Evolutionary conservation across 1,140 invertebrate species (phyloP), one percentile per base, ranked within the genome.

Genomic region (Centruroides sculpturatus): DNA sequence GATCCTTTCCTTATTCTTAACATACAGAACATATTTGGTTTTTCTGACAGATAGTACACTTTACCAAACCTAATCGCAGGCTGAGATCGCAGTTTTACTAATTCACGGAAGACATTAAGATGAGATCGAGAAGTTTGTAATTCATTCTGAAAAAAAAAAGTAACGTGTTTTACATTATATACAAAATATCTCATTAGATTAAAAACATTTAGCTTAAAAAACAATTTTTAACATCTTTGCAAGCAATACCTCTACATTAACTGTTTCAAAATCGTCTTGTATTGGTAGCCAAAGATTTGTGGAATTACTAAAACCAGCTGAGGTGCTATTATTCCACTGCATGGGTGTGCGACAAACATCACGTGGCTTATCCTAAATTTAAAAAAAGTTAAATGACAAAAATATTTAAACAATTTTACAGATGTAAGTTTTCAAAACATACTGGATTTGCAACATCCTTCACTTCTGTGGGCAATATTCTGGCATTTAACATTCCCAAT

Each of bases 401-500:
- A 34, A 6, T 46, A 35, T 56, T 47, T 35, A 5, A 35, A 56
- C n/a, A 41, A 11, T 35, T 12, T 56, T 41, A 8, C 5, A 41
- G 41, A 6, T 41, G 8, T 6, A 41, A 41, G 5, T 41, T 41
- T 41, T 41, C 8, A 6, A 41, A 41, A 41, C 41, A 41, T 41
- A 51, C 50, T 51, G 5, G 50, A 34, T 51, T 34, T 7, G 3
- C 23, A 51, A 34, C 50, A 13, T 51, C 50, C 62, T 55, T 59
- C 68, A 55, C 1, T 41, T 6, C 41, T 6, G 5, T 61, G 41
- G 52, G 67, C 57, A 58, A 65, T 47, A 60, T 48, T 23, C 50
- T 46, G 8, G 60, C 79, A 72, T 89, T 80, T 4, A 78, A 73
- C 83, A 90, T 87, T 3, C 82, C 87, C 60, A 91, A 79, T 72